Conservation (phyloP, 2,888 invertebrate genomes). For the Orthonychiurus folsomi region DNA sequence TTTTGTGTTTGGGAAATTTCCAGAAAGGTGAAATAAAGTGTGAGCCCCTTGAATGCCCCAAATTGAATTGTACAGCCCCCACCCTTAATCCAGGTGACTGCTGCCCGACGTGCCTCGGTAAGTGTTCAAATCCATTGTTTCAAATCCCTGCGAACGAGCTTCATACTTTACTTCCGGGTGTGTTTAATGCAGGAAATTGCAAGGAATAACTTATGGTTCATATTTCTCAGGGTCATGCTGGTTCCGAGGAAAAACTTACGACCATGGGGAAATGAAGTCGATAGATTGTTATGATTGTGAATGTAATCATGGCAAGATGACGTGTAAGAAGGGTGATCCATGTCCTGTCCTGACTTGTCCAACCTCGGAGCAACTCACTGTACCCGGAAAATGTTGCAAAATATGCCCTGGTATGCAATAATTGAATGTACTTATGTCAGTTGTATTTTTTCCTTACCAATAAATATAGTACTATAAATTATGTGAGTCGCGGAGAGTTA, state of each 20-base stretch:
- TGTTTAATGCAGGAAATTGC: conserved; percentile 60
- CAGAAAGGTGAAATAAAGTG: conserved; percentile 79
- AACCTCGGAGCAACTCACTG: conserved; percentile 64
- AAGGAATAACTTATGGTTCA: no score
- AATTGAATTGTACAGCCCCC: conserved; percentile 69
- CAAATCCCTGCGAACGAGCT: no score
- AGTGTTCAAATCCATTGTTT: no score
- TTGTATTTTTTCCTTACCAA: no score
- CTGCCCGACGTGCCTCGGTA: conserved; percentile 78
- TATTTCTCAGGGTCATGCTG: conserved; percentile 62
- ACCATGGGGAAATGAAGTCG: conserved; percentile 68
- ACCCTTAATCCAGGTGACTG: conserved; percentile 68
- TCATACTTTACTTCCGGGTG: conserved; percentile 62
- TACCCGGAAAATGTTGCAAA: conserved; percentile 80
- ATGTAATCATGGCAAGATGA: conserved; percentile 73
- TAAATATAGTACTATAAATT: no score
- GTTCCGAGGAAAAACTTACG: conserved; percentile 59
- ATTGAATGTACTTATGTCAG: no score
- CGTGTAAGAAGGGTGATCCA: conserved; percentile 63
- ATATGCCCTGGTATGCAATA: conserved; percentile 66
- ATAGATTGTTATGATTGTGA: conserved; percentile 72
- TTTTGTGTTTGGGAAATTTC: no score
- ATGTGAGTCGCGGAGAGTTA: no score
- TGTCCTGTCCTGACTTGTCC: conserved; percentile 74
- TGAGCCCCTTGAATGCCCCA: conserved; percentile 69